Evolutionary conservation across 2,888 invertebrate species (phyloP).

Genomic region (Chrysolina americana): DNA sequence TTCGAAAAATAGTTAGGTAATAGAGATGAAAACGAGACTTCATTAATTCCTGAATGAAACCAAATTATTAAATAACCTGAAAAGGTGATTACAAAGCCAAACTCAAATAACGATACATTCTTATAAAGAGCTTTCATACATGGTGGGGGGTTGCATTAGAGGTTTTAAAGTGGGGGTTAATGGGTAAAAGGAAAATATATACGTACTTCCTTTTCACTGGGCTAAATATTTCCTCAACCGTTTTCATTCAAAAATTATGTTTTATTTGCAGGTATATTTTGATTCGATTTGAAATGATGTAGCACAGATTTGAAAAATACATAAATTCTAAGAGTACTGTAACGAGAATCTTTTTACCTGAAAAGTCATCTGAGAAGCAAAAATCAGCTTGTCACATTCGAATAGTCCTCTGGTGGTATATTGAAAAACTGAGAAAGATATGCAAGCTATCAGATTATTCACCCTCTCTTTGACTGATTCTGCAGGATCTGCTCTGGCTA

Average conservation of each 20-base stretch:
- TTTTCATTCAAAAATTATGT: no score
- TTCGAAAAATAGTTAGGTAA: conserved; percentile 64
- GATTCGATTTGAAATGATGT: no score
- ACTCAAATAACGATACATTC: no score
- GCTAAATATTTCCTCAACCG: no score
- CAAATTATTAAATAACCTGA: neutral
- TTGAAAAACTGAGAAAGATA: conserved; percentile 94
- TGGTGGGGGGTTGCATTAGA: no score
- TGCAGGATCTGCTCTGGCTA: conserved; percentile 88
- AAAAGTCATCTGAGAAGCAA: conserved; percentile 96
- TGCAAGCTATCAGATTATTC: conserved; percentile 92
- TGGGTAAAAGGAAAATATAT: no score
- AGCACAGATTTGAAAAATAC: no score
- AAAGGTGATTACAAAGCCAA: neutral
- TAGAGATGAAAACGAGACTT: neutral
- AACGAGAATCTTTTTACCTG: conserved; percentile 75
- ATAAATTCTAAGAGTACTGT: no score
- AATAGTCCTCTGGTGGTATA: conserved; percentile 96
- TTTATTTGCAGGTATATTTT: no score
- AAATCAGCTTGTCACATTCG: conserved; percentile 96
- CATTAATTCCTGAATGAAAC: neutral
- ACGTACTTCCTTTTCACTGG: no score
- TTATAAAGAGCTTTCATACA: no score
- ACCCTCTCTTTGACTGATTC: conserved; percentile 86
- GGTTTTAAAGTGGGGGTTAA: no score